These are phyloP conservation scores for Netelia melanura DNA, from an alignment of 2,888 invertebrate species.

Conservation along the genomic window DNA sequence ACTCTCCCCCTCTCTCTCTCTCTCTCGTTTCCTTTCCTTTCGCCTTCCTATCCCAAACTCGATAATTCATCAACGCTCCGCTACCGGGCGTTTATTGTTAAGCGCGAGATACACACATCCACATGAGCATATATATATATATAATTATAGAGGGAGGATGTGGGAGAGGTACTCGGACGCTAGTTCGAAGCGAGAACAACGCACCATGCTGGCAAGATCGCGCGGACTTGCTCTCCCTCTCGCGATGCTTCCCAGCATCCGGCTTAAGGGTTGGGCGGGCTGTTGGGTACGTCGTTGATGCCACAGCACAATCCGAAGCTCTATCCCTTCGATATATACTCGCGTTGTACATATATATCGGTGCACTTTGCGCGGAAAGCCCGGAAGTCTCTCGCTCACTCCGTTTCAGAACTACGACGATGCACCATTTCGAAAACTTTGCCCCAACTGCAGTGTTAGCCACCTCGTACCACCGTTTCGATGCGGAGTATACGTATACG, in stretches of 20 bases:
- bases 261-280: constrained; percentile 61
- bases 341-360: constrained; percentile 11
- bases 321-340: constrained; percentile 13
- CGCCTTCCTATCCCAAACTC: constrained; percentile 44
- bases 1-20: constrained; percentile 21
- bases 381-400: constrained; percentile 61
- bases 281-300: constrained; percentile 51
- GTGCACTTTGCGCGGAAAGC: constrained; percentile 40
- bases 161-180: constrained; percentile 37
- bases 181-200: constrained; percentile 50
- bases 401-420: constrained; percentile 44
- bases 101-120: constrained; percentile 19
- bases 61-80: constrained; percentile 65
- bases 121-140: background rate
- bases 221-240: constrained; percentile 32
- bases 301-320: constrained; percentile 30
- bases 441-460: constrained; percentile 45
- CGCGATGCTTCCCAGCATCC: constrained; percentile 51
- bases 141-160: constrained; percentile 4
- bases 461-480: constrained; percentile 19
- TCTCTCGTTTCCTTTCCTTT: constrained; percentile 39
- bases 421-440: constrained; percentile 64
- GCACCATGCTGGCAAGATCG: constrained; percentile 26
- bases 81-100: constrained; percentile 60
- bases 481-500: constrained; percentile 6